Percentiles rank a stretch among this genome's conserved stretches.
phyloP scores from a whole-genome alignment of 2,797 vertebrate species.

The Anabacerthia variegaticeps region DNA sequence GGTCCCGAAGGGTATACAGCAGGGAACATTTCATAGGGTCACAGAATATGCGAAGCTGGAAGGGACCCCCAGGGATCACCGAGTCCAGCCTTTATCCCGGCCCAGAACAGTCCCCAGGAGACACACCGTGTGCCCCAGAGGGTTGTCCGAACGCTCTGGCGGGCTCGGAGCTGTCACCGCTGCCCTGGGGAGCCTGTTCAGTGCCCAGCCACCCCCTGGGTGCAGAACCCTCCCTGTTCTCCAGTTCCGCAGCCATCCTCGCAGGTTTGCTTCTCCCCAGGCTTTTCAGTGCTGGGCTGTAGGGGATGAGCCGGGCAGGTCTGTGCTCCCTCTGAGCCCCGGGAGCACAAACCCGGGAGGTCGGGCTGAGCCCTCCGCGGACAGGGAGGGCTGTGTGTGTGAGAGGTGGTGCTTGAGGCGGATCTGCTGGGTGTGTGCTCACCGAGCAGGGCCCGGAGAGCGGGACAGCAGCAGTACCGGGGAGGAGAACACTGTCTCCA shows the following conservation, averaged over 20 bases:
- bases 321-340: not conserved
- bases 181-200: not conserved
- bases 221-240: not conserved
- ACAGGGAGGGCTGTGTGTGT: not conserved
- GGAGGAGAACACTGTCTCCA: not conserved
- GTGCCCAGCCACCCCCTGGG: not conserved
- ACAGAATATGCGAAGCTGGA: not conserved
- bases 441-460: accelerated
- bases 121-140: not conserved
- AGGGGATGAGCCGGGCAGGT: not conserved
- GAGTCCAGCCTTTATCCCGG: not conserved
- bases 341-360: accelerated
- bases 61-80: not conserved
- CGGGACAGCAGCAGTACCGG: accelerated
- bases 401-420: not conserved
- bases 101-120: not conserved
- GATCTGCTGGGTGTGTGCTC: not conserved
- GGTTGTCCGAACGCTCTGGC: not conserved
- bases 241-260: not conserved
- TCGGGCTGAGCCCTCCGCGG: not conserved
- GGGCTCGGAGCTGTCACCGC: not conserved
- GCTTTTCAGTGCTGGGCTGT: not conserved
- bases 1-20: no score
- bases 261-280: accelerated
- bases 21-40: not conserved